These are phyloP conservation scores for Drepana arcuata DNA, from an alignment of 1,140 invertebrate genomes.

Conservation along the genomic window DNA sequence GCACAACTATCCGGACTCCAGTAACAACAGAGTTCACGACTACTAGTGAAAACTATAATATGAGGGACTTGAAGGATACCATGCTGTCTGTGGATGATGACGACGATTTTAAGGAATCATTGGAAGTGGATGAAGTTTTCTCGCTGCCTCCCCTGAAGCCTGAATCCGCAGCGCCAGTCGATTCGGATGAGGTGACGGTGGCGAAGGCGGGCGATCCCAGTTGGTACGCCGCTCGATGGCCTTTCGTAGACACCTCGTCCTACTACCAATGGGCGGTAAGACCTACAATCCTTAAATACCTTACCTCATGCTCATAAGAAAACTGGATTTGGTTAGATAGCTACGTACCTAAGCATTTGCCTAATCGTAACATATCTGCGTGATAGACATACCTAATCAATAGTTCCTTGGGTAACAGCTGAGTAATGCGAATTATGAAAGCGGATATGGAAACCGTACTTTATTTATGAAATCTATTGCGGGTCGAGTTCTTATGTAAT, in stretches of 20 bases:
- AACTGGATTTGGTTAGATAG: too few relatives aligned
- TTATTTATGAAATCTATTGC: slow-evolving; percentile 8
- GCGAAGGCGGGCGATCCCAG: slow-evolving; percentile 41
- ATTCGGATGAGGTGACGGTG: slow-evolving; percentile 60
- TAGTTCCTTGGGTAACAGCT: slow-evolving; percentile 17
- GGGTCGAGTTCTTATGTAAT: slow-evolving; percentile 7
- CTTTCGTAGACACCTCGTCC: slow-evolving; percentile 76
- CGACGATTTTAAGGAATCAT: slow-evolving; percentile 60
- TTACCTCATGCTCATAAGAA: slow-evolving; percentile 13
- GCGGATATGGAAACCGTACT: slow-evolving; percentile 10
- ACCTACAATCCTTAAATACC: slow-evolving; percentile 8
- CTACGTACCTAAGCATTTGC: too few relatives aligned
- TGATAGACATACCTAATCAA: slow-evolving; percentile 19
- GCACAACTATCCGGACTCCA: slow-evolving; percentile 26
- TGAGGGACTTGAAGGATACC: slow-evolving; percentile 53
- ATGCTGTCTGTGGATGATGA: slow-evolving; percentile 57
- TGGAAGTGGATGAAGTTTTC: slow-evolving; percentile 63
- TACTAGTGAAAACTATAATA: slow-evolving; percentile 31
- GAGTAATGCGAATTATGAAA: slow-evolving; percentile 24
- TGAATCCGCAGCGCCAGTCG: slow-evolving; percentile 21
- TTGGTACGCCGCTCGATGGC: slow-evolving; percentile 70
- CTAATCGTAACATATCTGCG: slow-evolving; percentile 14
- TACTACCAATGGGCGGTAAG: slow-evolving; percentile 78
- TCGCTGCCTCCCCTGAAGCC: slow-evolving; percentile 50
- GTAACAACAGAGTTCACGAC: slow-evolving; percentile 29